Percentiles rank a stretch among this genome's conserved stretches.
These are phyloP conservation scores for Oxyruncus cristatus DNA, from an alignment of 2,113 vertebrate genomes.

Conservation along the genomic window DNA sequence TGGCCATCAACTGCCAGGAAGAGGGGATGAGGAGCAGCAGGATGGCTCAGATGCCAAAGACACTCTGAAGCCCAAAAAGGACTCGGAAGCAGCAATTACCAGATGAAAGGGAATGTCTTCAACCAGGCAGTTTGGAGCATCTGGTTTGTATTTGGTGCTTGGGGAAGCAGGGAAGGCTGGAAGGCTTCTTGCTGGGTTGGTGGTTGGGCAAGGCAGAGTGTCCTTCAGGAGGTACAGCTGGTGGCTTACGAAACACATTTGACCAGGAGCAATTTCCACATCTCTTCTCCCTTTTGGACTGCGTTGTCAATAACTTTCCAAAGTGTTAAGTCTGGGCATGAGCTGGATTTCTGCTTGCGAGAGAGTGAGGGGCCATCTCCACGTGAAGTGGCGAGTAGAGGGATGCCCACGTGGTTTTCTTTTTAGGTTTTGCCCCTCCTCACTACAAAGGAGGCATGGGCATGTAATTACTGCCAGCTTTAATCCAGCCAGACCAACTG, in stretches of 20 bases:
- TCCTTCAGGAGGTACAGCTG: not conserved
- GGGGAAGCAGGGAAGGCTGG: not conserved
- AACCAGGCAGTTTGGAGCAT: not conserved
- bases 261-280: not conserved
- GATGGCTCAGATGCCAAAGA: not conserved
- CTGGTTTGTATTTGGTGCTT: not conserved
- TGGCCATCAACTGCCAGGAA: not conserved
- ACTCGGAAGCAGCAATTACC: slow-evolving; percentile 1
- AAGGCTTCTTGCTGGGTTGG: not conserved
- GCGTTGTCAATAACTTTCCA: not conserved
- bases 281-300: not conserved
- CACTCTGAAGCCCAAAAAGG: not conserved
- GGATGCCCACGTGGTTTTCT: not conserved
- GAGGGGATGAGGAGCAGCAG: not conserved
- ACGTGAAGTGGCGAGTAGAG: accelerated
- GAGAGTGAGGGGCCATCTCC: not conserved
- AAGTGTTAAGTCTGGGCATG: accelerated
- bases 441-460: not conserved
- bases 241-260: not conserved
- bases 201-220: not conserved
- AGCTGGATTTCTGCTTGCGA: not conserved
- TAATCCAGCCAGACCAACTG: slow-evolving; percentile 38
- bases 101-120: slow-evolving; percentile 25
- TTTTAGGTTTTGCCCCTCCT: not conserved
- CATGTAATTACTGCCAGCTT: not conserved